Evolutionary conservation across 2,888 invertebrate species (phyloP).

Genomic region (Sphinx pinastri): DNA sequence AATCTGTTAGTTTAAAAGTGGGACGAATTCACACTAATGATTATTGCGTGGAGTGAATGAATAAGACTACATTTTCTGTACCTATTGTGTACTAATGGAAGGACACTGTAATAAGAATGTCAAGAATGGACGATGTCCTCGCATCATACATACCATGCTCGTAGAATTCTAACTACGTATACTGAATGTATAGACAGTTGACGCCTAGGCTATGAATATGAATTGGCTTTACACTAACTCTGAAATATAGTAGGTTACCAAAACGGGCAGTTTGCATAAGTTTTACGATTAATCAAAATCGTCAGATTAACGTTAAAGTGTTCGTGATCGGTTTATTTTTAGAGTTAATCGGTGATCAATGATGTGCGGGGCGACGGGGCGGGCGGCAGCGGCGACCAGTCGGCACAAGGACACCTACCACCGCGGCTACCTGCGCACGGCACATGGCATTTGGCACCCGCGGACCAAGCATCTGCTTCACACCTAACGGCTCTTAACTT

Average conservation of each 20-base stretch:
- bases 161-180: constrained; percentile 5
- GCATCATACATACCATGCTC: constrained; percentile 1
- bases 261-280: too few species aligned
- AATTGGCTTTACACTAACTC: too few species aligned
- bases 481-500: constrained; percentile 25
- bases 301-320: not conserved
- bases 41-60: constrained; percentile 19
- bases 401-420: constrained; percentile 42
- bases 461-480: constrained; percentile 28
- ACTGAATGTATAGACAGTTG: not conserved
- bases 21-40: not conserved
- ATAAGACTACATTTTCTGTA: too few species aligned
- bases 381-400: constrained; percentile 21
- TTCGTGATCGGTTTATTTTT: constrained; percentile 4
- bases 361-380: constrained; percentile 4
- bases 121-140: constrained; percentile 13
- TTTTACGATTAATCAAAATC: too few species aligned
- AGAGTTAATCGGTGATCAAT: constrained; percentile 26
- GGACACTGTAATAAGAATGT: constrained; percentile 7
- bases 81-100: not conserved
- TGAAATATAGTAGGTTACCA: too few species aligned
- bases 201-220: too few species aligned
- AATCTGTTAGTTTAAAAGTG: not conserved
- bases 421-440: constrained; percentile 42
- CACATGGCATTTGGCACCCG: constrained; percentile 4